Conservation (phyloP, 2,888 invertebrate species). For the Caenorhabditis imperialis region DNA sequence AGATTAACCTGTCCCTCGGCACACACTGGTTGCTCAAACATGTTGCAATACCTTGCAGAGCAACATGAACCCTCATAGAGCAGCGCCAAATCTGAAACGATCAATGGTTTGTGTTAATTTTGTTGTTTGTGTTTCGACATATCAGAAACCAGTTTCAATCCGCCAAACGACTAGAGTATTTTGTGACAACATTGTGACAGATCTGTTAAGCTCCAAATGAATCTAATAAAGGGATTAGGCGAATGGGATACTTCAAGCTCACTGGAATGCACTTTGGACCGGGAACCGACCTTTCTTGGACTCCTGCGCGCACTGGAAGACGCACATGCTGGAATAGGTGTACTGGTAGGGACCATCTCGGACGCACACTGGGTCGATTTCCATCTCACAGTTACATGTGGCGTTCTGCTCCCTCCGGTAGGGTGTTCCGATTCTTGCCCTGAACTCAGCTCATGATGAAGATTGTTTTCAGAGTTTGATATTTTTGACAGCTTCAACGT, state of each 20-base stretch:
- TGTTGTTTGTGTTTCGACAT: neutral
- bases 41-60: conserved; percentile 56
- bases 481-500: too few species aligned
- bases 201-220: conserved; percentile 8
- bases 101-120: neutral
- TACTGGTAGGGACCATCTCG: conserved; percentile 59
- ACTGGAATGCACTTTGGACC: neutral
- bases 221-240: conserved; percentile 35
- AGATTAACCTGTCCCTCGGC: conserved; percentile 58
- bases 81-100: conserved; percentile 49
- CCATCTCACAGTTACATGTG: conserved; percentile 51
- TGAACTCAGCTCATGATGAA: too few species aligned
- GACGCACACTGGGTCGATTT: conserved; percentile 64
- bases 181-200: conserved; percentile 14
- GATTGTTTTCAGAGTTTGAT: too few species aligned
- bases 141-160: conserved; percentile 36
- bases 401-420: conserved; percentile 29
- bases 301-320: conserved; percentile 59
- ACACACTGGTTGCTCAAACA: conserved; percentile 65
- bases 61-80: conserved; percentile 65
- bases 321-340: conserved; percentile 64
- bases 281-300: conserved; percentile 44
- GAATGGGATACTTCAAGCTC: conserved; percentile 9
- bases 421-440: conserved; percentile 25
- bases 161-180: conserved; percentile 29